Base-by-base conservation (phyloP, 2,797 vertebrate species). In the Pangasius krempfi region DNA sequence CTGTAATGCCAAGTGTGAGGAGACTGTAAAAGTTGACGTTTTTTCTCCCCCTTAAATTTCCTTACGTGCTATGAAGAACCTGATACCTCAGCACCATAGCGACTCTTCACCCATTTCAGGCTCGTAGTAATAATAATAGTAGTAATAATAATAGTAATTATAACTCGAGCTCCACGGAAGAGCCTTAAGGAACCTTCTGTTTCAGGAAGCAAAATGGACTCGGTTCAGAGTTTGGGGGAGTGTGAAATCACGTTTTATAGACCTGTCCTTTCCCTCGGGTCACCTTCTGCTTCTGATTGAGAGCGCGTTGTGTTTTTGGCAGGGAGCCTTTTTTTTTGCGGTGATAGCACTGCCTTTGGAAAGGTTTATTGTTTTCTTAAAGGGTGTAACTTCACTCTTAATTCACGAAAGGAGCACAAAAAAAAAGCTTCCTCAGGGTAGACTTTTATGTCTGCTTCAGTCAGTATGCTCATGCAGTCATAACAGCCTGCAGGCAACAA, bases 391-490 rank as follows among this genome's bases (percentile, higher is more conserved):
- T 93, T 95, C 92, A 91, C 90, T 89, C 91, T 94, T 95, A 95
- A 96, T 95, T 95, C 94, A 94, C 94, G 94, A 94, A 88, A 94
- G 87, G 91, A 93, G 89, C 73, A 47, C 27, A 40, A 88, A 86
- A 89, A 91, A 86, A 88, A 94, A 92, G 78, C 88, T 92, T 94
- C 94, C 95, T 94, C 89, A 94, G 93, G 95, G 94, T 91, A 92
- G 22, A 92, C 96, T 96, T 96, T 96, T 93, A 96, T 96, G 95
- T 95, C 90, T 91, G 83, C 94, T 94, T 94, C 94, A 94, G 94
- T 89, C 90, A 93, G 94, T 95, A 94, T 82, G 91, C 93, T 95
- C 92, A 93, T 88, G 92, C 92, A 95, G 95, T 90, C 94, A 95
- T 91, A 95, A 95, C 93, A 96, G 94, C 95, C 95, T 92, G 90